phyloP scores from a whole-genome alignment of 2,113 vertebrate genomes.

The Lamprotornis superbus region DNA sequence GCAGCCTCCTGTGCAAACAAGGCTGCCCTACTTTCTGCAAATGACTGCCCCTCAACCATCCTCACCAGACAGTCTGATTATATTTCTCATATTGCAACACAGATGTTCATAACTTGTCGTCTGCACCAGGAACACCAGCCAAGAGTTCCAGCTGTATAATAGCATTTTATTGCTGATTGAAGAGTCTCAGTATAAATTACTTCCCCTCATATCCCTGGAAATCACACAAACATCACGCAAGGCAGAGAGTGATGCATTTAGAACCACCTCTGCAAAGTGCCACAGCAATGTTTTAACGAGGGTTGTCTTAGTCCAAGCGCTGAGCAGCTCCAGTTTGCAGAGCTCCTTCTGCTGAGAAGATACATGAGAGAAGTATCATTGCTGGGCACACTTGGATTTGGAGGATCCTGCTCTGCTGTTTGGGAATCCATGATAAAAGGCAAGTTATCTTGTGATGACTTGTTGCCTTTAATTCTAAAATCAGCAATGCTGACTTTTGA shows the following conservation, averaged over 20 bases:
- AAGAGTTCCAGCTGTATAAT: neutral
- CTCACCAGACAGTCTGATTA: neutral
- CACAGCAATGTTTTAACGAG: neutral
- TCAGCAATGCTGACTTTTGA: neutral
- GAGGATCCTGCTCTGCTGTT: neutral
- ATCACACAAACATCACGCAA: neutral
- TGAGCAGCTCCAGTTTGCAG: neutral
- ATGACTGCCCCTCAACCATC: neutral
- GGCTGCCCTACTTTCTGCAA: constrained; percentile 9
- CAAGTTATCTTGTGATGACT: neutral
- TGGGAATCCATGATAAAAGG: neutral
- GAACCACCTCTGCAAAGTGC: constrained; percentile 20
- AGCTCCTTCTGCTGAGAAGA: neutral
- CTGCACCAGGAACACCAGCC: neutral
- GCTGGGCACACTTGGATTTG: neutral
- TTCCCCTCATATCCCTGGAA: neutral
- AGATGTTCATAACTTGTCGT: neutral
- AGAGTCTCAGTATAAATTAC: neutral
- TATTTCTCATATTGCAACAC: neutral
- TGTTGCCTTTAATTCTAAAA: neutral
- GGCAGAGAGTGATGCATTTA: neutral
- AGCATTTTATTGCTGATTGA: neutral
- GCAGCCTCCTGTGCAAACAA: neutral
- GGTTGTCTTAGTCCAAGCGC: neutral
- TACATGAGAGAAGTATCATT: neutral